Conservation (phyloP, 2,888 invertebrate genomes). For the Monoplex corrugatus region DNA sequence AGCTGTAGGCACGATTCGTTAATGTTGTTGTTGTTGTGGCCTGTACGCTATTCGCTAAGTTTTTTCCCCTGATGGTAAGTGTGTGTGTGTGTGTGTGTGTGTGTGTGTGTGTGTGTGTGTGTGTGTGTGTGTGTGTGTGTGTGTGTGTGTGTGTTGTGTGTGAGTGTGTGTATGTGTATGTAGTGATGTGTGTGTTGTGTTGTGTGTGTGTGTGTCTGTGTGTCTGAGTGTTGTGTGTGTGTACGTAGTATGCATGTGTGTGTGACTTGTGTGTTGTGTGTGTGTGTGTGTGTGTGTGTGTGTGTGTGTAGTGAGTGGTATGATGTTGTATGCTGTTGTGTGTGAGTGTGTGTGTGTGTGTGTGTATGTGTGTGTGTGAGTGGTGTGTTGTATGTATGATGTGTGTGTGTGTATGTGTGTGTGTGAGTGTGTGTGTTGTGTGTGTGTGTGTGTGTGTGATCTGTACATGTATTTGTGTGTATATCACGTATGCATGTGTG, state of each 20-base stretch:
- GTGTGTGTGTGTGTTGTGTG: not conserved
- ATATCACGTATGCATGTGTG: not conserved
- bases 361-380: no score
- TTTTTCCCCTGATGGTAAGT: no score
- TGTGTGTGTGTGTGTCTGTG: not conserved
- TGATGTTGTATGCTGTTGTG: not conserved
- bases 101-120: not conserved
- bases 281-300: not conserved
- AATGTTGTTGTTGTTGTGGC: no score
- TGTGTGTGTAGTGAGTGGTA: not conserved
- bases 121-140: not conserved
- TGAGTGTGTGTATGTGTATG: no score
- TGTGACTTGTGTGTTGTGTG: constrained; percentile 33
- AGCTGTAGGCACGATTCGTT: not conserved
- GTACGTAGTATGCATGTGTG: no score
- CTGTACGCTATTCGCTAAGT: no score
- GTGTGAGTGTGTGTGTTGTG: not conserved
- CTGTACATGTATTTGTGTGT: not conserved
- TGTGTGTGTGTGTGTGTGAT: not conserved
- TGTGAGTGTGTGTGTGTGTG: not conserved
- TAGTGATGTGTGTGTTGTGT: no score
- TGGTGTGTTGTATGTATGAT: no score
- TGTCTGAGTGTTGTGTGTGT: no score
- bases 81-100: no score
- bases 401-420: no score